These are phyloP conservation scores for Dipodomys merriami DNA, from an alignment of 2,113 vertebrate genomes.

Conservation along the genomic window DNA sequence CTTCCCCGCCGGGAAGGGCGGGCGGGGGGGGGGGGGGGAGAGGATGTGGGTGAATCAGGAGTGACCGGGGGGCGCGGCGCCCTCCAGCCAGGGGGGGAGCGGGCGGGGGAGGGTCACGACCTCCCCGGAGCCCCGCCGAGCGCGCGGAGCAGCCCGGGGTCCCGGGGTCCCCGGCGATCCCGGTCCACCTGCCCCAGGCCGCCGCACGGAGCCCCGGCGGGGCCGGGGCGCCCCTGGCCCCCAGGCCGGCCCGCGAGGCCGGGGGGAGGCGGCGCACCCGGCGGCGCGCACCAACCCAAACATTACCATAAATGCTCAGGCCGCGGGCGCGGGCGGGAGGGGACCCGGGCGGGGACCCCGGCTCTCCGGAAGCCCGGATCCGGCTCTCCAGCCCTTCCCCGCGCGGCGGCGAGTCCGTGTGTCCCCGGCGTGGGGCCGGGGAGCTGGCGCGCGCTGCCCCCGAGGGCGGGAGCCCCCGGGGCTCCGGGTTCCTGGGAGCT, in stretches of 20 bases:
- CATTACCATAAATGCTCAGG: conserved; percentile 89
- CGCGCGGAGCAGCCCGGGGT: no score
- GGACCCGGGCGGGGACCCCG: not conserved
- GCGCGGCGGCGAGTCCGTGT: not conserved
- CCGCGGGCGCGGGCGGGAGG: conserved; percentile 9
- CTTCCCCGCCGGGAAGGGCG: not conserved
- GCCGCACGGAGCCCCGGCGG: not conserved
- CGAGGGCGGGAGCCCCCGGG: not conserved
- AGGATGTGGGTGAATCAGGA: conserved; percentile 19
- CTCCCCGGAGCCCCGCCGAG: no score
- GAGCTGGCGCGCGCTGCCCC: not conserved
- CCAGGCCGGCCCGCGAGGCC: not conserved
- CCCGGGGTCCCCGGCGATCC: no score
- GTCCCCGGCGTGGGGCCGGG: not conserved
- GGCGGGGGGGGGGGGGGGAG: not conserved
- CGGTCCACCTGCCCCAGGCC: conserved; percentile 1
- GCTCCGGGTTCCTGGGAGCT: no score
- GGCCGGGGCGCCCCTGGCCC: not conserved
- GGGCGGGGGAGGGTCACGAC: no score
- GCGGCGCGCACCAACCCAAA: conserved; percentile 79
- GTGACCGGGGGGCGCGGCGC: not conserved
- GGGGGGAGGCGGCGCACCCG: conserved; percentile 56
- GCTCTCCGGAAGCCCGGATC: conserved; percentile 59
- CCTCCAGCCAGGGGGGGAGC: not conserved
- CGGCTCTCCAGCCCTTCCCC: conserved; percentile 34